A percentile compares a stretch with the other conserved stretches of the same genome.
Conservation (phyloP, 2,888 invertebrate genomes). For the Ecdyonurus torrentis region DNA sequence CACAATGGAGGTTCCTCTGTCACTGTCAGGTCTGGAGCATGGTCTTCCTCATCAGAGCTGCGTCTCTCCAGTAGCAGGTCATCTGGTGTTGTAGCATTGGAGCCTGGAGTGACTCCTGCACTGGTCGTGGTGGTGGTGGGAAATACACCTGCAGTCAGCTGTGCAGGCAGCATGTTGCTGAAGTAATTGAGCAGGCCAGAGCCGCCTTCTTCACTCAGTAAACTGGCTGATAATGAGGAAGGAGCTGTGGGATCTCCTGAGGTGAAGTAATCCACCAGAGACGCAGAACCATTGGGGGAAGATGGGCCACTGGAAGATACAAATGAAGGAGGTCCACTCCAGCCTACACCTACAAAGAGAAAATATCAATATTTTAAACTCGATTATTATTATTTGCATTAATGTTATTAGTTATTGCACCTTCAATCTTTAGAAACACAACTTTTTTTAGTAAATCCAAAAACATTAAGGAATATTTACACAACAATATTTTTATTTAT, state of each 20-base stretch:
- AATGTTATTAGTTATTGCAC: no score
- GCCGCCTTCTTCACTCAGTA: conserved; percentile 40
- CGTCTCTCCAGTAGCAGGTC: not conserved
- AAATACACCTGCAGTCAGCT: not conserved
- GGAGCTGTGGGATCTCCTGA: conserved; percentile 24
- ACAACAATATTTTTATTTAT: no score
- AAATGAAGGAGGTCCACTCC: conserved; percentile 75
- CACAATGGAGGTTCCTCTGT: not conserved
- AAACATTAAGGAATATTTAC: no score
- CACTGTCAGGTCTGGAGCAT: not conserved
- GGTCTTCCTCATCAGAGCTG: not conserved
- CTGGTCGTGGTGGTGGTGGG: not conserved
- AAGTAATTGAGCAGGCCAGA: conserved; percentile 1
- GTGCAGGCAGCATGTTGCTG: not conserved
- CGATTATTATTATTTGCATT: no score
- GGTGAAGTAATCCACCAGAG: conserved; percentile 28
- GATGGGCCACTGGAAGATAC: conserved; percentile 57
- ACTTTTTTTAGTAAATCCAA: no score
- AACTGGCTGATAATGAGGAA: conserved; percentile 29
- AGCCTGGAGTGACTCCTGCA: not conserved
- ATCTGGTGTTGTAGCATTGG: not conserved
- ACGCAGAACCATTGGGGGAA: conserved; percentile 52
- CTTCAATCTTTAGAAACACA: no score
- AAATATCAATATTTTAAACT: no score
- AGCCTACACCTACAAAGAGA: conserved; percentile 37